phyloP scores from a whole-genome alignment of 2,797 vertebrate species.

The Sebastes diaconus region DNA sequence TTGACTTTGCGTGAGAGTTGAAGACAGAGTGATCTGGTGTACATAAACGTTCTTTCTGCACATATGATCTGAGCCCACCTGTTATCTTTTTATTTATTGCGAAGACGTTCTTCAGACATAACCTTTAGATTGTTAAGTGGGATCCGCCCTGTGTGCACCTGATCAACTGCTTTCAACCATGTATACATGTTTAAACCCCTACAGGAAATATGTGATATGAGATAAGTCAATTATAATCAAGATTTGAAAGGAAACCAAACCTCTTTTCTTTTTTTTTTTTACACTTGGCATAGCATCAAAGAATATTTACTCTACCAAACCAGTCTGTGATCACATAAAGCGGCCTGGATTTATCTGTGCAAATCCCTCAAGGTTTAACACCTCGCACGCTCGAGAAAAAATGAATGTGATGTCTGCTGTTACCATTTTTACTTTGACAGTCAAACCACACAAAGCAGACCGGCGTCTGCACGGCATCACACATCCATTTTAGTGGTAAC shows the following conservation, averaged over 20 bases:
- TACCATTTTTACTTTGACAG: conserved; percentile 47
- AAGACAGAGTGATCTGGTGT: not conserved
- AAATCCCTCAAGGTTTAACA: conserved; percentile 55
- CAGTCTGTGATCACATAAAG: conserved; percentile 16
- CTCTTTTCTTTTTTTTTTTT: not conserved
- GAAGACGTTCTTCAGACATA: conserved; percentile 9
- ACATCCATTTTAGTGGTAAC: not conserved
- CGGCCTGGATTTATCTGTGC: conserved; percentile 13
- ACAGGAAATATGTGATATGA: not conserved
- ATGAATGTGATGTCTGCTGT: conserved; percentile 74
- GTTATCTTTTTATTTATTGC: not conserved
- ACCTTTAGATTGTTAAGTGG: not conserved
- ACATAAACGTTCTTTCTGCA: not conserved
- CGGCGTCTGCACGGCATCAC: not conserved
- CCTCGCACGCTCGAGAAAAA: not conserved
- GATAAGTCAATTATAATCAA: not conserved
- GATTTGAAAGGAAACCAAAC: not conserved
- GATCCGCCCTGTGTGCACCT: not conserved
- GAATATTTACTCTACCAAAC: conserved; percentile 3
- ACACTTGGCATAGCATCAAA: conserved; percentile 24
- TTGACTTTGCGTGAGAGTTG: conserved; percentile 8
- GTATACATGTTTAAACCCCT: not conserved
- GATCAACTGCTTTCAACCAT: not conserved
- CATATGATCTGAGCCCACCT: not conserved
- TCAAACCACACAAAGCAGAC: conserved; percentile 37